Evolutionary conservation across 2,797 vertebrate species (phyloP).

Genomic region (Scleropages formosus): DNA sequence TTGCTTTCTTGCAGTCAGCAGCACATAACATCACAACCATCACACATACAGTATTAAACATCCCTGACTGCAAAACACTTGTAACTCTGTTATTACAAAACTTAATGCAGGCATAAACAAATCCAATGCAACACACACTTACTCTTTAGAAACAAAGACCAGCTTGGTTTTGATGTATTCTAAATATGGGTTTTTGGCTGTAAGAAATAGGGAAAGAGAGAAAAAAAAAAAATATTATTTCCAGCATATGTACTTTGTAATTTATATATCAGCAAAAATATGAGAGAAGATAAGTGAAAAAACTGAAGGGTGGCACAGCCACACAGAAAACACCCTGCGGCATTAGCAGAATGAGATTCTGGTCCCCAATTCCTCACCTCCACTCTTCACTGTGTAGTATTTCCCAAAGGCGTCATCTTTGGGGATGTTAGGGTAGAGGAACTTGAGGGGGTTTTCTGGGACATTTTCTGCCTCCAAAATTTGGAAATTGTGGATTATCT

Average conservation of each 20-base stretch:
- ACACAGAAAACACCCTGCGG: background rate
- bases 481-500: slow-evolving; percentile 86
- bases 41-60: background rate
- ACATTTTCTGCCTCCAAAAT: slow-evolving; percentile 76
- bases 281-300: background rate
- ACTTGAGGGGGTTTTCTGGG: slow-evolving; percentile 81
- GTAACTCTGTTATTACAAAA: background rate
- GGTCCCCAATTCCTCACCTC: slow-evolving; percentile 59
- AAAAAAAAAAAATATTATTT: background rate
- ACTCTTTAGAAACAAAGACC: slow-evolving; percentile 73
- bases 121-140: slow-evolving; percentile 47
- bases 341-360: no score
- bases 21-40: background rate
- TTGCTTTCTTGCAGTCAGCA: background rate
- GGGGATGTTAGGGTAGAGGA: slow-evolving; percentile 78
- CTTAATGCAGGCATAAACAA: background rate
- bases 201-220: slow-evolving; percentile 12
- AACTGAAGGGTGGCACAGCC: no score
- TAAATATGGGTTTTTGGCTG: slow-evolving; percentile 65
- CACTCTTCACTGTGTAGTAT: slow-evolving; percentile 72
- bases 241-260: background rate
- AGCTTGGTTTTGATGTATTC: slow-evolving; percentile 75
- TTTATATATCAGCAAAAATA: background rate
- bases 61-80: background rate
- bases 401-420: slow-evolving; percentile 82